A percentile compares a stretch with the other conserved stretches of the same genome.
These are phyloP conservation scores for Cosmia pyralina DNA, from an alignment of 2,888 invertebrate species.

Conservation along the genomic window DNA sequence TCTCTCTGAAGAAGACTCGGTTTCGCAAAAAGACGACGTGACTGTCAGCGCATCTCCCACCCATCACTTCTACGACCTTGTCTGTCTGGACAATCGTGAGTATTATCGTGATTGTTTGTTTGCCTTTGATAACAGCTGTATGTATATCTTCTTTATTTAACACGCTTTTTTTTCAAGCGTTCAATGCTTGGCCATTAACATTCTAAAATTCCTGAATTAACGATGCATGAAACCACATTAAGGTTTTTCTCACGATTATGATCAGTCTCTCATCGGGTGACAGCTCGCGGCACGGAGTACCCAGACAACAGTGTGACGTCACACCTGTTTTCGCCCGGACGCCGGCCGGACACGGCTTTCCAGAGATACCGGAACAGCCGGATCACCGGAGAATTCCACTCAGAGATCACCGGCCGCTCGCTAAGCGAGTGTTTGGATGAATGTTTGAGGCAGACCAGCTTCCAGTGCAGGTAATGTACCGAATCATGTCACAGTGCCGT, in stretches of 20 bases:
- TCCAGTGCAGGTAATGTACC: conserved; percentile 93
- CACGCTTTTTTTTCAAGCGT: conserved; percentile 34
- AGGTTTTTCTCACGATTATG: conserved; percentile 87
- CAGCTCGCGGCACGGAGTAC: conserved; percentile 96
- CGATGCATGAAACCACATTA: conserved; percentile 80
- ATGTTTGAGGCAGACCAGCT: conserved; percentile 96
- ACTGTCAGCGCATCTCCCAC: conserved; percentile 95
- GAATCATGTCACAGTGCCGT: conserved; percentile 59
- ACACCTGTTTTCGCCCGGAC: conserved; percentile 95
- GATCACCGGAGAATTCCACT: conserved; percentile 96
- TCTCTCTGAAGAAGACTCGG: conserved; percentile 97
- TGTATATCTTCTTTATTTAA: conserved; percentile 24
- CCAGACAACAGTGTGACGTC: conserved; percentile 96
- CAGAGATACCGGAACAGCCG: conserved; percentile 96
- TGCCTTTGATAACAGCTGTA: conserved; percentile 48
- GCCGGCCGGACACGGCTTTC: conserved; percentile 96
- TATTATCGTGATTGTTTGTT: conserved; percentile 70
- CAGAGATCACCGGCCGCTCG: conserved; percentile 96
- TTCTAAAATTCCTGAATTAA: conserved; percentile 56
- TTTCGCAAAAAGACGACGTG: conserved; percentile 96
- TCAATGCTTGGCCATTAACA: conserved; percentile 41
- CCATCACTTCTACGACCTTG: conserved; percentile 96
- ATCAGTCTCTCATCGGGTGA: conserved; percentile 90
- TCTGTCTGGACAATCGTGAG: conserved; percentile 97
- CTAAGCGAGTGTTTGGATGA: conserved; percentile 97